Conservation (phyloP, 30 jellyfish, hydroid and myxozoan species). For the Turritopsis dohrnii region DNA sequence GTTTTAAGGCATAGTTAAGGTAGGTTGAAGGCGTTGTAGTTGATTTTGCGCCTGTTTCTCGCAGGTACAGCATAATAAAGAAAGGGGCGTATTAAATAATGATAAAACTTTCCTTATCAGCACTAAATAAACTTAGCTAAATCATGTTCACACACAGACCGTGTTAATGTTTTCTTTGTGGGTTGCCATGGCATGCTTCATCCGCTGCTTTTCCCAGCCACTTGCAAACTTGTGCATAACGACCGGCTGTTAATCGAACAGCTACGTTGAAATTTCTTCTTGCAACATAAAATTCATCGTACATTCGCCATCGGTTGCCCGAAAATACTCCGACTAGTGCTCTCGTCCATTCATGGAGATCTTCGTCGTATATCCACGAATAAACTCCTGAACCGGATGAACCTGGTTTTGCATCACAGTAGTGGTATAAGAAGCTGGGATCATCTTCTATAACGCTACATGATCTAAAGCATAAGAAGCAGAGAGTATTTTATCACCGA, state of each 20-base stretch:
- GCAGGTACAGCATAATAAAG: no score
- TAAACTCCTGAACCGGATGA: slow-evolving; percentile 99
- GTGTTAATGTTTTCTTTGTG: neutral
- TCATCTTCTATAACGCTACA: slow-evolving; percentile 92
- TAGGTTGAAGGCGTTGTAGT: no score
- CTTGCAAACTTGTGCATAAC: slow-evolving; percentile 84
- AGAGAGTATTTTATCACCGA: no score
- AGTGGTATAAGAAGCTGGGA: slow-evolving; percentile 78
- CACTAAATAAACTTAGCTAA: neutral
- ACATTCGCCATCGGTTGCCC: slow-evolving; percentile 92
- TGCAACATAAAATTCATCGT: slow-evolving; percentile 80
- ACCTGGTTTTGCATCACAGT: slow-evolving; percentile 94
- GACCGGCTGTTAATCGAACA: slow-evolving; percentile 73
- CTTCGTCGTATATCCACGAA: slow-evolving; percentile 81
- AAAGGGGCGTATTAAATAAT: no score
- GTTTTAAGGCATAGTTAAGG: no score
- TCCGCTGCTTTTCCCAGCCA: slow-evolving; percentile 94
- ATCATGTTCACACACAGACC: neutral
- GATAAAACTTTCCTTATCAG: neutral
- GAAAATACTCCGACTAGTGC: slow-evolving; percentile 87
- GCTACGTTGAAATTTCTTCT: slow-evolving; percentile 87
- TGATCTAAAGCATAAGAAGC: slow-evolving; percentile 35
- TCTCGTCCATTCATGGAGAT: slow-evolving; percentile 61
- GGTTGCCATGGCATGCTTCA: slow-evolving; percentile 36
- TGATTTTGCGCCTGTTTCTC: no score